These are phyloP conservation scores for Lucinisca nassula DNA, from an alignment of 2,888 invertebrate species.

Conservation along the genomic window DNA sequence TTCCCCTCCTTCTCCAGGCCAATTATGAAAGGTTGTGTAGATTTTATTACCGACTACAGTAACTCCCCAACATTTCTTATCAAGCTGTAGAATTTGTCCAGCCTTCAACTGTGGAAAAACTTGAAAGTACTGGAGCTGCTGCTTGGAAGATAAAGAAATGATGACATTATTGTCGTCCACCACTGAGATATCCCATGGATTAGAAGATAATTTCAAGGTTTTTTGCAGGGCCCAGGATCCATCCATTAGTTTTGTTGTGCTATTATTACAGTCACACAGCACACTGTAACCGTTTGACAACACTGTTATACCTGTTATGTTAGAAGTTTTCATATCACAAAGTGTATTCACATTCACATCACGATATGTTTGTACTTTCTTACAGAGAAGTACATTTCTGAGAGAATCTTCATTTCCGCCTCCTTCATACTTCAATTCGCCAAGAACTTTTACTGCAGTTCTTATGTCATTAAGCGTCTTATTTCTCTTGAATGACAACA, in stretches of 20 bases:
- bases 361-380: not conserved
- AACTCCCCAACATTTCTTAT: not conserved
- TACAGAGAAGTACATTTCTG: not conserved
- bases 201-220: not conserved
- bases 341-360: not conserved
- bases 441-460: not conserved
- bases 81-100: not conserved
- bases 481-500: not conserved
- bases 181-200: not conserved
- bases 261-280: not conserved
- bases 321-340: not conserved
- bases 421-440: not conserved
- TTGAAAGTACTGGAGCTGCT: not conserved
- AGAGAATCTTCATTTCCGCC: not conserved
- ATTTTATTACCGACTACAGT: not conserved
- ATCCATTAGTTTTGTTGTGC: not conserved
- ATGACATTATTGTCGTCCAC: not conserved
- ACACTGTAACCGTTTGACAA: not conserved
- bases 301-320: not conserved
- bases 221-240: not conserved
- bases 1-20: not conserved
- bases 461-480: not conserved
- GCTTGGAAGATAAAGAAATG: not conserved
- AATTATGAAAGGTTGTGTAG: not conserved
- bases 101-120: not conserved